Conservation (phyloP, 2,113 vertebrate species). For the Myxocyprinus asiaticus region DNA sequence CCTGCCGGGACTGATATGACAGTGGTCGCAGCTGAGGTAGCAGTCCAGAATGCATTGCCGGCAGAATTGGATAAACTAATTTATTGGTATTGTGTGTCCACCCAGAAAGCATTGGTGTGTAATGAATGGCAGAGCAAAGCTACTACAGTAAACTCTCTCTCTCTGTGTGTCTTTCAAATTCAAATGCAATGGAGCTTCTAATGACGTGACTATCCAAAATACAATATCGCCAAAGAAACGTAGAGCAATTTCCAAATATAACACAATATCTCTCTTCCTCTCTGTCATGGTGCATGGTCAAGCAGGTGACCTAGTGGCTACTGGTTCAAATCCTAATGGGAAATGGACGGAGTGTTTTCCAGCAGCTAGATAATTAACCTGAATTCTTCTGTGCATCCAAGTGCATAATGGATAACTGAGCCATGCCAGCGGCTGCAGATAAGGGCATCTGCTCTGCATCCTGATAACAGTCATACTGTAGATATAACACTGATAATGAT, state of each 20-base stretch:
- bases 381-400: conserved; percentile 66
- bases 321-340: conserved; percentile 61
- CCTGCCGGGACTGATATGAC: conserved; percentile 56
- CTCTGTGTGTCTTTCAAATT: conserved; percentile 6
- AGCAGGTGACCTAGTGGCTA: conserved; percentile 53
- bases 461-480: conserved; percentile 11
- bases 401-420: conserved; percentile 62
- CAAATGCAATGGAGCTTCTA: conserved; percentile 8
- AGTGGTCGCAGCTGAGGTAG: conserved; percentile 68
- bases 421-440: conserved; percentile 41
- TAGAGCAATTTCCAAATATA: conserved; percentile 7
- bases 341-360: conserved; percentile 57
- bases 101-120: conserved; percentile 59
- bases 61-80: conserved; percentile 68
- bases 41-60: conserved; percentile 69
- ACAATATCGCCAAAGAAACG: conserved; percentile 3
- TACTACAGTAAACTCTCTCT: conserved; percentile 43
- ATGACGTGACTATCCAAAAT: conserved; percentile 25
- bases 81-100: conserved; percentile 67
- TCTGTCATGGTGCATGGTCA: conserved; percentile 56
- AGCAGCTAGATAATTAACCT: conserved; percentile 70
- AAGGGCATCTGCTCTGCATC: conserved; percentile 46
- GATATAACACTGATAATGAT: conserved; percentile 27
- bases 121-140: conserved; percentile 63
- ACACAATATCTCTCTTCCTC: conserved; percentile 37